Evolutionary conservation across 1,140 invertebrate species (phyloP).

Genomic region (Drosophila insularis): DNA sequence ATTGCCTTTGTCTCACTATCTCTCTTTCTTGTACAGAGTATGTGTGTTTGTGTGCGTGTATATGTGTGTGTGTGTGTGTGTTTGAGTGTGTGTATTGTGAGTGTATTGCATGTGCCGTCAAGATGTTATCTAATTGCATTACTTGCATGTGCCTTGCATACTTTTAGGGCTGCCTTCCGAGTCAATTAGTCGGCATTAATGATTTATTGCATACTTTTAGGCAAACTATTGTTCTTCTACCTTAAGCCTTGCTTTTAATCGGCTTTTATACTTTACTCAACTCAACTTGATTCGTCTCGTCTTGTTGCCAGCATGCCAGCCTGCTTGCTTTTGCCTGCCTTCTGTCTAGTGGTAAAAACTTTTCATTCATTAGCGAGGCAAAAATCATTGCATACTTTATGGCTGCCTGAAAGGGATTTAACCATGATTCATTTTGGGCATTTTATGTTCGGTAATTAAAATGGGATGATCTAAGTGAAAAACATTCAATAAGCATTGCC

Average conservation of each 20-base stretch:
- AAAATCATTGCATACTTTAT: slow-evolving; percentile 23
- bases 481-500: slow-evolving; percentile 7
- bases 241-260: slow-evolving; percentile 38
- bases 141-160: slow-evolving; percentile 39
- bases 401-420: slow-evolving; percentile 17
- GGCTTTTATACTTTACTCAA: slow-evolving; percentile 33
- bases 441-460: slow-evolving; percentile 23
- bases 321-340: not conserved
- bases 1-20: slow-evolving; percentile 50
- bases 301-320: not conserved
- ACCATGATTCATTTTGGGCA: slow-evolving; percentile 18
- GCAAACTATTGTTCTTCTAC: slow-evolving; percentile 7
- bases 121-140: slow-evolving; percentile 63
- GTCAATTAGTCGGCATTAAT: slow-evolving; percentile 58
- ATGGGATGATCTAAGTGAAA: slow-evolving; percentile 10
- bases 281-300: slow-evolving; percentile 1
- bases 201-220: slow-evolving; percentile 49
- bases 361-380: slow-evolving; percentile 12
- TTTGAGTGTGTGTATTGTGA: not conserved
- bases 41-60: not conserved
- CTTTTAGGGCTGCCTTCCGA: slow-evolving; percentile 53
- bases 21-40: not conserved
- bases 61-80: not conserved
- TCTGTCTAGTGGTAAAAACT: slow-evolving; percentile 1
- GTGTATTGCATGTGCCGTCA: slow-evolving; percentile 23